Conservation (phyloP, 2,888 invertebrate species). For the Trichogramma evanescens region DNA sequence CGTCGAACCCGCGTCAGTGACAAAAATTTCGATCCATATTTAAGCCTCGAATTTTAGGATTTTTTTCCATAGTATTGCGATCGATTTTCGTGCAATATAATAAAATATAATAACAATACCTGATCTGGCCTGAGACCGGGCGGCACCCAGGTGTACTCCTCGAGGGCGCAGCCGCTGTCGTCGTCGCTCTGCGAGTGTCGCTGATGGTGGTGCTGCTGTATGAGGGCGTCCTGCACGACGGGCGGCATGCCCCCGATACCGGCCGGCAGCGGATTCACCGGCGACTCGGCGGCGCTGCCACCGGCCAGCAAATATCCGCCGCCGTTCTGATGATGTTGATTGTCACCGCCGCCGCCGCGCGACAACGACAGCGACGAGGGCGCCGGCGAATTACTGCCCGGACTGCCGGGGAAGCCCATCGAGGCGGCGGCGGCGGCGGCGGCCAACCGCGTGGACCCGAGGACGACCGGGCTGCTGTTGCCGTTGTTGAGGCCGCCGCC, state of each 20-base stretch:
- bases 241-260: conserved; percentile 24
- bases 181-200: conserved; percentile 91
- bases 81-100: background rate
- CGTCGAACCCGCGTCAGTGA: too few species aligned
- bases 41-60: background rate
- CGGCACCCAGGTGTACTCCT: conserved; percentile 98
- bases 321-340: conserved; percentile 32
- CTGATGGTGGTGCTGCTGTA: conserved; percentile 58
- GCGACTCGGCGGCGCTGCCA: conserved; percentile 29
- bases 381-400: background rate
- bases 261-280: conserved; percentile 39
- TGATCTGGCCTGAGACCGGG: conserved; percentile 93
- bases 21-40: background rate
- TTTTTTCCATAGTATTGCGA: background rate
- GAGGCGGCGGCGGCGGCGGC: background rate
- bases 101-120: conserved; percentile 51
- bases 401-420: conserved; percentile 9
- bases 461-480: conserved; percentile 40
- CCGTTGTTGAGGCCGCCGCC: conserved; percentile 43
- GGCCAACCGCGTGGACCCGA: conserved; percentile 10
- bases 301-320: background rate
- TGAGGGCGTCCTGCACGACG: conserved; percentile 40
- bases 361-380: background rate
- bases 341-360: conserved; percentile 1
- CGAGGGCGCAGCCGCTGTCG: conserved; percentile 94